These are phyloP conservation scores for Cyprinella venusta DNA, from an alignment of 2,797 vertebrate genomes.

Conservation along the genomic window DNA sequence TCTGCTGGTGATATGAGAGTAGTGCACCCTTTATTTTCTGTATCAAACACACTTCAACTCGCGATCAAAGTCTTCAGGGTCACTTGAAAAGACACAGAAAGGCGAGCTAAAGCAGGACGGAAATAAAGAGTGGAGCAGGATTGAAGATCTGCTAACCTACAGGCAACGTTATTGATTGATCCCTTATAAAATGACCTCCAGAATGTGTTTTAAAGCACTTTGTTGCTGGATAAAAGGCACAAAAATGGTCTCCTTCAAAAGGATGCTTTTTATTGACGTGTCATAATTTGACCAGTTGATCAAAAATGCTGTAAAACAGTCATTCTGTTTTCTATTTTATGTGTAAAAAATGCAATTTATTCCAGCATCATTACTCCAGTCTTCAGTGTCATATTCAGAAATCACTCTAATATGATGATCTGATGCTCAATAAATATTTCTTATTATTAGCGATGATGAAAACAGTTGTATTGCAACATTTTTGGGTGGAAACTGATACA, in stretches of 20 bases:
- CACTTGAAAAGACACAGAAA: no score
- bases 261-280: background rate
- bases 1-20: conserved; percentile 46
- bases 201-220: background rate
- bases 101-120: no score
- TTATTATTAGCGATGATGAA: background rate
- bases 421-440: background rate
- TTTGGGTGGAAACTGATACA: background rate
- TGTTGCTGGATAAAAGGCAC: background rate
- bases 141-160: background rate
- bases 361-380: background rate
- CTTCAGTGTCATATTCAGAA: background rate
- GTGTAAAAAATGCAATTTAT: background rate
- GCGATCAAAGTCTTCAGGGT: no score
- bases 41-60: no score
- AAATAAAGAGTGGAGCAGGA: no score
- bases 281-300: no score
- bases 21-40: background rate
- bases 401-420: background rate
- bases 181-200: background rate
- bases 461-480: no score
- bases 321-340: no score
- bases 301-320: no score
- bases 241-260: background rate
- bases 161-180: background rate